Evolutionary conservation across 2,888 invertebrate species (phyloP).

Genomic region (Corbicula japonica): DNA sequence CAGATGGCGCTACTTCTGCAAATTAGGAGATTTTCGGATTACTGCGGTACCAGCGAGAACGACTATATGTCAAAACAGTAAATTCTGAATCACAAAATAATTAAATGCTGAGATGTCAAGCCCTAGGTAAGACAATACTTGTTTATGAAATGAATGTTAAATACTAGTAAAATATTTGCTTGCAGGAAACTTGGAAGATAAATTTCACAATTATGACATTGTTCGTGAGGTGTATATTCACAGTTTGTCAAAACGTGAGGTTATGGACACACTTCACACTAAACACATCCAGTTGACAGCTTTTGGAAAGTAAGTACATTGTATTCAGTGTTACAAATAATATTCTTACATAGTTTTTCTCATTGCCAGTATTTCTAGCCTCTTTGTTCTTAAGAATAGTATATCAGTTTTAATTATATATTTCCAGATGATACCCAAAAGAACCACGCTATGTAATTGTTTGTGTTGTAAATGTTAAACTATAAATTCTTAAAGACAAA

Average conservation of each 20-base stretch:
- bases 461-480: no score
- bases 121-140: background rate
- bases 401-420: no score
- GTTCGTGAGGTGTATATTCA: constrained; percentile 23
- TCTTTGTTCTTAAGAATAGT: no score
- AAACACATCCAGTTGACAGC: constrained; percentile 38
- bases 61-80: background rate
- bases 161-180: background rate
- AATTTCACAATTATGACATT: constrained; percentile 50
- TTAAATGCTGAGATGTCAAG: background rate
- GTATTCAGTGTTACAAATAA: no score
- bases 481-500: no score
- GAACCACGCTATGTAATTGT: no score
- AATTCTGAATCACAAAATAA: background rate
- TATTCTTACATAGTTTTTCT: no score
- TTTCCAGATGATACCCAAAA: no score
- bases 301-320: constrained; percentile 64
- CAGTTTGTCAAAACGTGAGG: constrained; percentile 43
- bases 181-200: constrained; percentile 51
- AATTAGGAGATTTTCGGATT: background rate
- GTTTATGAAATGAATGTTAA: background rate
- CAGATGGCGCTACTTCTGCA: no score
- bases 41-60: background rate
- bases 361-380: no score
- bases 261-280: constrained; percentile 12